Evolutionary conservation across 2,797 vertebrate genomes (phyloP).

Genomic region (Vespertilio murinus): DNA sequence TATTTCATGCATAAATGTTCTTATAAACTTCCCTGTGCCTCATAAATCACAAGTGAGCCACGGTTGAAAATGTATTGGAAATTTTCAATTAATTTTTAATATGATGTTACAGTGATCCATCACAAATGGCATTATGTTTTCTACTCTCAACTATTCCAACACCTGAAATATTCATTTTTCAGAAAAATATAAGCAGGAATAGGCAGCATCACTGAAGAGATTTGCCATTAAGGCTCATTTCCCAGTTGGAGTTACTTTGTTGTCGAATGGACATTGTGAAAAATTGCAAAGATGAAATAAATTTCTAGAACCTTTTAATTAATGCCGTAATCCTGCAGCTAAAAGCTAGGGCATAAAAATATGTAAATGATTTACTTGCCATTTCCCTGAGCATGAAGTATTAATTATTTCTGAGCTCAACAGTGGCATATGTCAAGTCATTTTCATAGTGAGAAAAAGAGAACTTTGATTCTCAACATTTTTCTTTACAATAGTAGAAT

Average conservation of each 20-base stretch:
- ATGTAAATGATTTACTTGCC: background rate
- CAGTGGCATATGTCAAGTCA: background rate
- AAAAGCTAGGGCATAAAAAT: background rate
- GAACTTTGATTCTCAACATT: background rate
- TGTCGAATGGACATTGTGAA: background rate
- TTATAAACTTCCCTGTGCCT: background rate
- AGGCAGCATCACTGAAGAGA: background rate
- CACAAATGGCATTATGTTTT: background rate
- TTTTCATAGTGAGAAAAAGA: background rate
- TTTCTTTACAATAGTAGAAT: background rate
- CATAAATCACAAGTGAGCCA: background rate
- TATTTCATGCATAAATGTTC: background rate
- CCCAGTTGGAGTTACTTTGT: background rate
- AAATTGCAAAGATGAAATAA: background rate
- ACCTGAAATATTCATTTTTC: background rate
- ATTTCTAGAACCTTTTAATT: background rate
- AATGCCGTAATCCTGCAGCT: background rate
- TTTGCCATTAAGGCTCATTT: conserved; percentile 29
- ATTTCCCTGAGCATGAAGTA: background rate
- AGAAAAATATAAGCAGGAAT: background rate
- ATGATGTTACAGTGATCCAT: background rate
- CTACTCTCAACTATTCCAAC: background rate
- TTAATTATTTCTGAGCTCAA: background rate
- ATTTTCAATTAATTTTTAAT: conserved; percentile 30
- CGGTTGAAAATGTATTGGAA: background rate